Percentiles rank a stretch among this genome's conserved stretches.
Evolutionary conservation across 2,888 invertebrate genomes (phyloP).

Genomic region (Micoletzkya japonica): DNA sequence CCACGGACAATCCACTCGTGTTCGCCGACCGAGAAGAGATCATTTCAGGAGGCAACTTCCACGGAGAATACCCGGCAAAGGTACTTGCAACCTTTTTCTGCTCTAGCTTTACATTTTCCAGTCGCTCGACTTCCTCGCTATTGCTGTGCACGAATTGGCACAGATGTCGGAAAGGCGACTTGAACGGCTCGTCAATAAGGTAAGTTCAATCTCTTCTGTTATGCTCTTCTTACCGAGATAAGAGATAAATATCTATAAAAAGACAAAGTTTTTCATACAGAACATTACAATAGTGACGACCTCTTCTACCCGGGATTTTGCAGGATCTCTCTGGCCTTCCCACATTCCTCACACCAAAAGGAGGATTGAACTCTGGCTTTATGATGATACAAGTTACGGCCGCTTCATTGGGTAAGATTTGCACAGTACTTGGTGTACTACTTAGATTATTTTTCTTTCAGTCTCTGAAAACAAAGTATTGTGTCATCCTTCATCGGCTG

Average conservation of each 20-base stretch:
- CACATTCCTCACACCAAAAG: conserved; percentile 73
- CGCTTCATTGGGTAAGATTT: conserved; percentile 70
- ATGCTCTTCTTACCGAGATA: neutral
- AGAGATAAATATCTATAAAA: neutral
- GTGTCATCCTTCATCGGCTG: conserved; percentile 74
- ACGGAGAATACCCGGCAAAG: conserved; percentile 76
- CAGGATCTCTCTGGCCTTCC: conserved; percentile 73
- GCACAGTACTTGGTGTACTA: conserved; percentile 25
- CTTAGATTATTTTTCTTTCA: conserved; percentile 56
- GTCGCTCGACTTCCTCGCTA: conserved; percentile 73
- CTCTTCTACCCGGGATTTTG: neutral
- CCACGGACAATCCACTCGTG: conserved; percentile 66
- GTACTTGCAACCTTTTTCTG: conserved; percentile 51
- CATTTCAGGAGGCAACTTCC: conserved; percentile 75
- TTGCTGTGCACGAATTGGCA: conserved; percentile 73
- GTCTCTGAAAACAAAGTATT: conserved; percentile 76
- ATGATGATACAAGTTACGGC: conserved; percentile 76
- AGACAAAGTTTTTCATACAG: neutral
- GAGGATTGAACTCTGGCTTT: conserved; percentile 75
- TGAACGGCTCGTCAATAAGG: conserved; percentile 72
- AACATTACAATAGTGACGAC: neutral
- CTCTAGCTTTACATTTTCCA: conserved; percentile 37
- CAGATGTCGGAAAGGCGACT: conserved; percentile 74
- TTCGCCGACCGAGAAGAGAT: conserved; percentile 71
- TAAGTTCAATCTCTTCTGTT: neutral